Base-by-base conservation (phyloP, 2,888 invertebrate species). In the Iphiclides podalirius region DNA sequence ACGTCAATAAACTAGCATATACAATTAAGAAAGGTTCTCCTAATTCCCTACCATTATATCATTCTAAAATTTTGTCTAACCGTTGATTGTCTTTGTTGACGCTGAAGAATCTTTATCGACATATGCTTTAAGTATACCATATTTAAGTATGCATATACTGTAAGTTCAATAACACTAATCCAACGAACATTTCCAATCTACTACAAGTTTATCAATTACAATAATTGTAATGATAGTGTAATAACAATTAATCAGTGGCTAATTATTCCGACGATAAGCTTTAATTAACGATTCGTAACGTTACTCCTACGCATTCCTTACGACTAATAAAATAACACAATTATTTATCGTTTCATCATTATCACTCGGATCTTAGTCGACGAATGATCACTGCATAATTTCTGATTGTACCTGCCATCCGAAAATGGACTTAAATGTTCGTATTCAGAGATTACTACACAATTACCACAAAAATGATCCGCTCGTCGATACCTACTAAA, bases 301-400 rank as follows among this genome's bases (percentile, higher is more conserved):
- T 14, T 34, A 49, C 52, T 28, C 52, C 52, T 40, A 52, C 51
- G 44, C 45, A 47, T 47, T 37, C 45, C 41, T 2, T 12, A 4
- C n/a, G 12, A 6, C 41, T 15, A 41, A 46, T 46, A 51, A 51
- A 51, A 51, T 41, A 26, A 8, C 8, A 36, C 20, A 38, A 37
- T 37, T 31, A 31, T 31, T 31, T 17, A 33, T n/a, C 20, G 16
- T 40, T 9, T 1, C 35, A 28, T 39, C 14, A 44, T 44, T 35
- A 43, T 11, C 31, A 49, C 35, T 35, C 39, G 26, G n/a, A 44
- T 45, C 4, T 28, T 26, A 50, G 26, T 16, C 31, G 26, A 40
- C n/a, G n/a, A n/a, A n/a, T n/a, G n/a, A n/a, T n/a, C n/a, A n/a
- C 3, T 20, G 4, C 20, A n/a, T 9, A 20, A 34, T n/a, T 35